These are phyloP conservation scores for Ptychochromis oligacanthus DNA, from an alignment of 2,113 vertebrate species.

Conservation along the genomic window DNA sequence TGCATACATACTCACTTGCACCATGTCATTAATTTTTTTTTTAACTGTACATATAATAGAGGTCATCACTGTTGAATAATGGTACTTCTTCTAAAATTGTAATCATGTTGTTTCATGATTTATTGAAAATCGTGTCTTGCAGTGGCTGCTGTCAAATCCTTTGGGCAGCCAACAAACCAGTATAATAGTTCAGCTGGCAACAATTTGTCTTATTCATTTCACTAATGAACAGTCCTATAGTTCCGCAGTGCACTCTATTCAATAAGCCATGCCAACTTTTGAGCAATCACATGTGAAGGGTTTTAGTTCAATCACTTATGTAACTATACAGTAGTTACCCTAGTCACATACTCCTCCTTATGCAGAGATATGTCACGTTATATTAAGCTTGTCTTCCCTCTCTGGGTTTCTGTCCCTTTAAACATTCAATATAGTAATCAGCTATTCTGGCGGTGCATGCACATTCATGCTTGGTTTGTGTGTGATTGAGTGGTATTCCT, in stretches of 20 bases:
- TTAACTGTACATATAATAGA: not conserved
- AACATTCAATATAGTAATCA: not conserved
- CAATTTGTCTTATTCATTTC: not conserved
- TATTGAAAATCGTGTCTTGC: not conserved
- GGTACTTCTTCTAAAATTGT: not conserved
- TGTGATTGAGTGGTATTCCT: conserved; percentile 17
- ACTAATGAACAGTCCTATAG: not conserved
- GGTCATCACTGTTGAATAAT: not conserved
- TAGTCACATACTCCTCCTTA: not conserved
- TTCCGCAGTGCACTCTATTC: not conserved
- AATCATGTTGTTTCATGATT: not conserved
- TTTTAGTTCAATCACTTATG: not conserved
- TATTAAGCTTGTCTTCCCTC: not conserved
- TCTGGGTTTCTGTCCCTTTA: not conserved
- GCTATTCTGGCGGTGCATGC: not conserved
- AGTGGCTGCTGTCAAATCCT: not conserved
- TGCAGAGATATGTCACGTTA: not conserved
- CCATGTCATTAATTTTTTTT: not conserved
- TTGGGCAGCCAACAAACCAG: too few species aligned
- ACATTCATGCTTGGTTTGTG: not conserved
- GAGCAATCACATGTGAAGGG: not conserved
- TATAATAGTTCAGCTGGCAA: too few species aligned
- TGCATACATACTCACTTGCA: too few species aligned
- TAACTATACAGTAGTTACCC: not conserved
- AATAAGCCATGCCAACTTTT: not conserved